Percentiles rank a stretch among this genome's conserved stretches.
phyloP scores from a whole-genome alignment of 2,888 invertebrate species.

The Orthosia gracilis region DNA sequence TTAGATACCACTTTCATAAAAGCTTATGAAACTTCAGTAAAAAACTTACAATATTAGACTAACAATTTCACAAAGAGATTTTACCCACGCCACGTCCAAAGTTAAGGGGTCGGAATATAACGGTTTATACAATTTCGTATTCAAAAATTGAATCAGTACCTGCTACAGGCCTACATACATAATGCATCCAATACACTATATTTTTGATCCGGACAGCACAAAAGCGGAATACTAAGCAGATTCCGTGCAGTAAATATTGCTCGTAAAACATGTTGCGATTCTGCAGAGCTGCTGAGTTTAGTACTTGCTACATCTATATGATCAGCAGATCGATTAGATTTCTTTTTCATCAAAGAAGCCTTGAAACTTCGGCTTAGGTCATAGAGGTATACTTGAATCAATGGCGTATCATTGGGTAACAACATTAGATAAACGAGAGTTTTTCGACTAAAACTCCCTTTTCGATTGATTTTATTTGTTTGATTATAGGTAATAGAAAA shows the following conservation, averaged over 20 bases:
- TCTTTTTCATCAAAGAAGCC: slow-evolving; percentile 18
- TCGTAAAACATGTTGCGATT: slow-evolving; percentile 32
- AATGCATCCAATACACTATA: slow-evolving; percentile 34
- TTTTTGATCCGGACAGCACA: slow-evolving; percentile 27
- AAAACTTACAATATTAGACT: slow-evolving; percentile 13
- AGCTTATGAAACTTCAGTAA: slow-evolving; percentile 22
- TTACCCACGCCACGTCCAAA: background rate
- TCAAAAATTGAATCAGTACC: slow-evolving; percentile 23
- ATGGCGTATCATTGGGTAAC: background rate
- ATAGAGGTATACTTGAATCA: background rate
- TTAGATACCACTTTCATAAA: slow-evolving; percentile 24
- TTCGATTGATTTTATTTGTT: background rate
- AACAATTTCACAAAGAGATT: slow-evolving; percentile 21
- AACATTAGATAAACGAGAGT: background rate
- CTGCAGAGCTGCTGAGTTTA: slow-evolving; percentile 7
- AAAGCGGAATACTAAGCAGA: slow-evolving; percentile 38
- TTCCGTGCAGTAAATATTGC: slow-evolving; percentile 29
- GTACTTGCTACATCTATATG: slow-evolving; percentile 11
- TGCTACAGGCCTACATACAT: slow-evolving; percentile 28
- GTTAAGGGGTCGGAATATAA: slow-evolving; percentile 8
- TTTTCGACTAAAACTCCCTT: too few relatives aligned
- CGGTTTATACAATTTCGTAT: background rate
- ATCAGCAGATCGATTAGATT: slow-evolving; percentile 3
- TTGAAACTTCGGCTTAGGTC: slow-evolving; percentile 7
- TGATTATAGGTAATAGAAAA: too few relatives aligned